Percentiles rank a stretch among this genome's conserved stretches.
phyloP scores from a whole-genome alignment of 2,113 vertebrate genomes.

The human (Homo sapiens) region DNA sequence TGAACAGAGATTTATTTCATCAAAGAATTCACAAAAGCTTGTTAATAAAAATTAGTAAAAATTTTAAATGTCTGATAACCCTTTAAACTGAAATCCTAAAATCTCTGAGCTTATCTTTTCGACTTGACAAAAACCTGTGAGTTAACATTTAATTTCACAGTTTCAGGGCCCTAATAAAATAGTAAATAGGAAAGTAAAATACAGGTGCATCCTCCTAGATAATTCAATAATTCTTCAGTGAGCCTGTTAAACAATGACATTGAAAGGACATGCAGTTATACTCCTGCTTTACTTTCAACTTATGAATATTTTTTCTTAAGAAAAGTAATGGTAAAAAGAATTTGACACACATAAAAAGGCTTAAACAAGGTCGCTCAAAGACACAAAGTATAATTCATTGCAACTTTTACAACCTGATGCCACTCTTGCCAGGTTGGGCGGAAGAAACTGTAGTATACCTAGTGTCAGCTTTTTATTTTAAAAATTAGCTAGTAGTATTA shows the following conservation, averaged over 20 bases:
- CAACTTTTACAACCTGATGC: not conserved
- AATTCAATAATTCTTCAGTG: conserved; percentile 49
- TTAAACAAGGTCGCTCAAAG: conserved; percentile 41
- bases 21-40: not conserved
- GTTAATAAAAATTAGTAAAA: not conserved
- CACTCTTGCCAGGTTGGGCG: not conserved
- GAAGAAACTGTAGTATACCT: not conserved
- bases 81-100: not conserved
- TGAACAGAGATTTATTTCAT: not conserved
- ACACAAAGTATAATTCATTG: not conserved
- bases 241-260: conserved; percentile 47
- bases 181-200: conserved; percentile 50
- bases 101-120: not conserved
- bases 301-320: not conserved
- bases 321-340: conserved; percentile 15
- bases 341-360: conserved; percentile 25
- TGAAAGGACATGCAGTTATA: conserved; percentile 42
- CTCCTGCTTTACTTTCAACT: conserved; percentile 25
- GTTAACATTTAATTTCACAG: conserved; percentile 59
- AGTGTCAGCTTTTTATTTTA: not conserved
- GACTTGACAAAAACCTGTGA: not conserved
- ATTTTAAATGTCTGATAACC: not conserved
- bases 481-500: conserved; percentile 7
- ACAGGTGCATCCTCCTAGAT: not conserved
- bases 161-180: conserved; percentile 47